Conservation (phyloP, 2,113 vertebrate species). For the Mormyrus lacerda region DNA sequence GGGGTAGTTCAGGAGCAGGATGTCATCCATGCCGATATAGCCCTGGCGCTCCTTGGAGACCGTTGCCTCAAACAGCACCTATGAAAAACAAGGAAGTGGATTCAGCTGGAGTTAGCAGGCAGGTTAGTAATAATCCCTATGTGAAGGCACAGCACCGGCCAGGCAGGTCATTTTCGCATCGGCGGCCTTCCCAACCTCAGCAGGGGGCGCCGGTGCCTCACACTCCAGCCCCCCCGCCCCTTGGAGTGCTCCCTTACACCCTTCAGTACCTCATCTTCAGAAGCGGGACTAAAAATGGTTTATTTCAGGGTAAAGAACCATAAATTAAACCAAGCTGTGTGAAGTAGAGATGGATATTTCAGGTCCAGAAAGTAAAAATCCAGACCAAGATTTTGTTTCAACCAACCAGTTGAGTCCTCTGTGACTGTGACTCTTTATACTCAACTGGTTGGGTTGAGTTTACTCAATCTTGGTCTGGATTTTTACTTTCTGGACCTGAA, state of each 20-base stretch:
- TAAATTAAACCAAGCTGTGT: background rate
- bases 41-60: conserved; percentile 77
- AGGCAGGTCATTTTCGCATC: background rate
- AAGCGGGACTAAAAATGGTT: background rate
- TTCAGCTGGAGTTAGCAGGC: background rate
- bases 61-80: conserved; percentile 91
- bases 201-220: background rate
- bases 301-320: background rate
- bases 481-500: background rate
- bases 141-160: background rate
- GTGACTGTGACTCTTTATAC: too few relatives aligned
- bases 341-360: background rate
- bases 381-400: background rate
- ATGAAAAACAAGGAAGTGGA: conserved; percentile 21
- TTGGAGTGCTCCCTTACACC: background rate
- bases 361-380: background rate
- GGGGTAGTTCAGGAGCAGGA: conserved; percentile 89
- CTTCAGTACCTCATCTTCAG: background rate
- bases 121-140: background rate
- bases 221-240: background rate
- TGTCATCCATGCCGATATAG: conserved; percentile 90
- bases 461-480: background rate
- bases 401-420: background rate
- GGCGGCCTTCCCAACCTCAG: background rate
- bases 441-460: background rate